Conservation (phyloP, 2,113 vertebrate species). For the Ictidomys tridecemlineatus region DNA sequence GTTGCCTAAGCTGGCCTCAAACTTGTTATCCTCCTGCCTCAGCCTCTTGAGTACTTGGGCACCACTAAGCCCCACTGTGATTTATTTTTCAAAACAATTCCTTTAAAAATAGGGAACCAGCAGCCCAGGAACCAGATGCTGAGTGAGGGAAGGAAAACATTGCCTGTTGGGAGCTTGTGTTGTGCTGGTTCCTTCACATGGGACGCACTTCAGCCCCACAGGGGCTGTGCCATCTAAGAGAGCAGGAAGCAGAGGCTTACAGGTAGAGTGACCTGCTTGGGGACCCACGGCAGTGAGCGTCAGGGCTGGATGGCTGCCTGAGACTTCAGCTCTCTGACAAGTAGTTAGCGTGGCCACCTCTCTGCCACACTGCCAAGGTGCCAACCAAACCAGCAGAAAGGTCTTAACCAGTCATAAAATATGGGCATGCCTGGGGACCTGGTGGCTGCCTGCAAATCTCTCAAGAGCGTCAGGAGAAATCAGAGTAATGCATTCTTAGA, state of each 20-base stretch:
- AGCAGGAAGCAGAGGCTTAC: background rate
- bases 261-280: background rate
- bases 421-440: background rate
- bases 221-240: background rate
- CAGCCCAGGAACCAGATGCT: background rate
- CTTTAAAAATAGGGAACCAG: background rate
- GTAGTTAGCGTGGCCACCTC: background rate
- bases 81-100: too few relatives aligned
- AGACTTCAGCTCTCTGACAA: background rate
- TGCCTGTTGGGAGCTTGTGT: rapidly evolving
- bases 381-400: background rate
- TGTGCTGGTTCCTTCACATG: background rate
- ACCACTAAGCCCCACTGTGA: too few relatives aligned
- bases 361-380: background rate
- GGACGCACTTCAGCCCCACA: background rate
- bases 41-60: too few relatives aligned
- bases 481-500: background rate
- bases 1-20: background rate
- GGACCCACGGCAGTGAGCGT: background rate
- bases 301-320: background rate
- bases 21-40: too few relatives aligned
- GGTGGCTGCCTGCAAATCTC: background rate
- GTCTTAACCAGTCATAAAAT: background rate
- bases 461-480: background rate
- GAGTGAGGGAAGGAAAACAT: background rate